Percentiles rank a stretch among this genome's conserved stretches.
Conservation (phyloP, 30 jellyfish, hydroid and myxozoan genomes). For the Turritopsis rubra region DNA sequence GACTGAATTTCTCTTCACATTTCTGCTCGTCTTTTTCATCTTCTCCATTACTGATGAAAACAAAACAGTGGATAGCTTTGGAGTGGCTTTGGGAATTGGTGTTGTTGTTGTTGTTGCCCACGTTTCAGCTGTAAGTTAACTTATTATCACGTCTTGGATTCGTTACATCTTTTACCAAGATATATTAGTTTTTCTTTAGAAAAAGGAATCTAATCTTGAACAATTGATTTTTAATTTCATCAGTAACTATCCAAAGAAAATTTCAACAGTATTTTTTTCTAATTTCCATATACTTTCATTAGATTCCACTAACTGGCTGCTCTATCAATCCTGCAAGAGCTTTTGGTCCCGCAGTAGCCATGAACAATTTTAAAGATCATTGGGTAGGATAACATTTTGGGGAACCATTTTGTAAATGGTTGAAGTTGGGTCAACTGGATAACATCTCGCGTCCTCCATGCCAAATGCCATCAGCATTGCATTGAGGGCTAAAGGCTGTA, state of each 20-base stretch:
- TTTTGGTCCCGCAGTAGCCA: conserved; percentile 78
- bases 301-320: conserved; percentile 82
- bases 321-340: conserved; percentile 83
- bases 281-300: background rate
- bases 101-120: conserved; percentile 61
- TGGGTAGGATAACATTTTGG: no score
- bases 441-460: no score
- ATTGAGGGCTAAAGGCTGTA: no score
- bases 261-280: background rate
- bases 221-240: background rate
- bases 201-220: background rate
- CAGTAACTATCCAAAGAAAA: no score
- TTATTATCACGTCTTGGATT: background rate
- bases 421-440: no score
- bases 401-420: no score
- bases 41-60: conserved; percentile 69
- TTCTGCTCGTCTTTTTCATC: conserved; percentile 54
- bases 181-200: background rate
- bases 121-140: conserved; percentile 56
- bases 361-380: conserved; percentile 58
- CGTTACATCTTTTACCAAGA: background rate
- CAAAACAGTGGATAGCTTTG: conserved; percentile 72
- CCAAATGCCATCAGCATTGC: no score
- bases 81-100: conserved; percentile 70
- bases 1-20: conserved; percentile 69